A percentile compares a stretch with the other conserved stretches of the same genome.
phyloP scores from a whole-genome alignment of 2,888 invertebrate species.

The Himalopsyche tibetana region DNA sequence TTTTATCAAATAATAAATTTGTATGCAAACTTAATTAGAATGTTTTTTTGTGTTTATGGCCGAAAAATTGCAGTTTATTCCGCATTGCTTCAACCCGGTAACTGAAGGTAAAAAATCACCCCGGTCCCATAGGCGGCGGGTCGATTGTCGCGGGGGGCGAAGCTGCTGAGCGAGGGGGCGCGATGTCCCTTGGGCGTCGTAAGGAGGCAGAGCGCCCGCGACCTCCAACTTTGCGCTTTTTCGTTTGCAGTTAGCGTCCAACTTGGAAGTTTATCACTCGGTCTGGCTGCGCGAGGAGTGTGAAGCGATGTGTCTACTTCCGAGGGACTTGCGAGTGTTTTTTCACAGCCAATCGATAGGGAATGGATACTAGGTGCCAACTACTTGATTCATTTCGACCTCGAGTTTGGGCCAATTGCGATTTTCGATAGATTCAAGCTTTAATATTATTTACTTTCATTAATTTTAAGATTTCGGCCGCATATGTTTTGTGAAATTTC shows the following conservation, averaged over 20 bases:
- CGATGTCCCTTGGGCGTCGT: background rate
- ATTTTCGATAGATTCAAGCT: no score
- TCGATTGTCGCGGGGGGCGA: constrained; percentile 6
- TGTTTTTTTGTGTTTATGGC: background rate
- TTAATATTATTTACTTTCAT: no score
- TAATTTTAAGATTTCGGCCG: no score
- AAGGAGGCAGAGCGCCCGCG: constrained; percentile 28
- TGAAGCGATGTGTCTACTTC: background rate
- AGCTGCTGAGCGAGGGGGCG: constrained; percentile 22
- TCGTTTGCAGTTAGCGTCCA: constrained; percentile 30
- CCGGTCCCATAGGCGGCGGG: constrained; percentile 7
- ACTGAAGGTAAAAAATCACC: background rate
- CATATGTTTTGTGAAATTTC: no score
- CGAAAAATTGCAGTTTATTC: background rate
- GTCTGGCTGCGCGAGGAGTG: background rate
- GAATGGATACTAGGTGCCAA: constrained; percentile 20
- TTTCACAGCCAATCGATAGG: constrained; percentile 12
- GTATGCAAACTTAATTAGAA: background rate
- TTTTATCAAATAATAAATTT: background rate
- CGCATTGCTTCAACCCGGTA: background rate
- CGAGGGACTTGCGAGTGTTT: background rate
- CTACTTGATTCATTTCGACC: constrained; percentile 1
- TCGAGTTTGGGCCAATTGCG: background rate
- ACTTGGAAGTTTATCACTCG: constrained; percentile 20
- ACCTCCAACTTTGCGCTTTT: constrained; percentile 34